phyloP scores from a whole-genome alignment of 2,888 invertebrate genomes.

The Drosophila buzzatii region DNA sequence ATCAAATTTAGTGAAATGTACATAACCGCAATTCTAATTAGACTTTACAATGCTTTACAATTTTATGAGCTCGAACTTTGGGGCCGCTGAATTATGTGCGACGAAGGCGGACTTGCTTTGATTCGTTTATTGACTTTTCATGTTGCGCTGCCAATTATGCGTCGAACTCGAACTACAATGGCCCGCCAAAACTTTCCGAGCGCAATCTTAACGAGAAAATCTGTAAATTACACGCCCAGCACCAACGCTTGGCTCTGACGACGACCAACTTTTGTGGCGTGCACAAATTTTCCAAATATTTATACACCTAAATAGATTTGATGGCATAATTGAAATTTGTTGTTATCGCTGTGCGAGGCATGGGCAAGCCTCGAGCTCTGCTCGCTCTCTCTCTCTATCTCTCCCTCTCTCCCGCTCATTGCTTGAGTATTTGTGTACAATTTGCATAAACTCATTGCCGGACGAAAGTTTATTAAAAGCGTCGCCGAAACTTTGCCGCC shows the following conservation, averaged over 20 bases:
- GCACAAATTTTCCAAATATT: constrained; percentile 72
- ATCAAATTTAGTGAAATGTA: constrained; percentile 60
- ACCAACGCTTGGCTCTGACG: constrained; percentile 23
- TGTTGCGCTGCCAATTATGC: constrained; percentile 73
- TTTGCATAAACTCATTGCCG: constrained; percentile 73
- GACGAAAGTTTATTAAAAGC: constrained; percentile 76
- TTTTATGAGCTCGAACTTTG: constrained; percentile 55
- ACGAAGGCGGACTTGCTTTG: constrained; percentile 36
- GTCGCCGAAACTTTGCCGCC: constrained; percentile 49
- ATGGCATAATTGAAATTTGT: constrained; percentile 80
- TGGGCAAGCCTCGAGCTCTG: not conserved
- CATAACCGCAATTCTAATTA: constrained; percentile 60
- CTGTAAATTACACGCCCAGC: constrained; percentile 72
- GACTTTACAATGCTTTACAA: constrained; percentile 45
- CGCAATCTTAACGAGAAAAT: constrained; percentile 78
- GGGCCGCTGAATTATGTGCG: not conserved
- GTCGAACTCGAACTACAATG: constrained; percentile 63
- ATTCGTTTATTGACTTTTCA: constrained; percentile 74
- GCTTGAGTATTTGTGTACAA: constrained; percentile 41
- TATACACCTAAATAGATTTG: constrained; percentile 79
- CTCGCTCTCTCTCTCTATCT: not conserved
- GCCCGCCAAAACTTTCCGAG: constrained; percentile 54
- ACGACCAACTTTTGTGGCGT: constrained; percentile 53
- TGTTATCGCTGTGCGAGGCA: constrained; percentile 57
- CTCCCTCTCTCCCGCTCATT: not conserved